Percentiles rank a stretch among this genome's conserved stretches.
These are phyloP conservation scores for Coturnix japonica DNA, from an alignment of 2,113 vertebrate genomes.

Conservation along the genomic window DNA sequence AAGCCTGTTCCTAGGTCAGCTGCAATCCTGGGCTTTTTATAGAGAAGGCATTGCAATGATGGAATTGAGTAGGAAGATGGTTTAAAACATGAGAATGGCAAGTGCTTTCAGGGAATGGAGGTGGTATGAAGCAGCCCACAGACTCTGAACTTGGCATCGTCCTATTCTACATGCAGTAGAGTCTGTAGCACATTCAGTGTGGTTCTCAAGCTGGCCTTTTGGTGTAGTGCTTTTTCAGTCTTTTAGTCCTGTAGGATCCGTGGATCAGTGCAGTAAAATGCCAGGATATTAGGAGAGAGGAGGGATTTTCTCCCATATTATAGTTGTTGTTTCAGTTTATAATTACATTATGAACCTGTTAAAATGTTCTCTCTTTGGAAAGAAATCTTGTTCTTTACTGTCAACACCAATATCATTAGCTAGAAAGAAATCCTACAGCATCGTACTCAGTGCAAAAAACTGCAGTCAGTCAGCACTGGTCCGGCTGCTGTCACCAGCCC, in stretches of 20 bases:
- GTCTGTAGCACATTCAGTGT: background rate
- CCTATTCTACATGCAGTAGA: background rate
- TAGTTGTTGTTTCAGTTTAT: background rate
- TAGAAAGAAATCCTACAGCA: background rate
- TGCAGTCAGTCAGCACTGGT: background rate
- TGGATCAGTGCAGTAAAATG: background rate
- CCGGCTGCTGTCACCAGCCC: background rate
- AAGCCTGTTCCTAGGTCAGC: background rate
- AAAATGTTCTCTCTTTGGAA: background rate
- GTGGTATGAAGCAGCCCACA: background rate
- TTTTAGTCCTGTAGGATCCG: background rate
- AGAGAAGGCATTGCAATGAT: background rate
- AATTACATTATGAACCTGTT: background rate
- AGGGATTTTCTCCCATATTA: background rate
- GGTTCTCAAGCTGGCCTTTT: background rate
- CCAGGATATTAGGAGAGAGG: background rate
- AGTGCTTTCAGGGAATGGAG: background rate
- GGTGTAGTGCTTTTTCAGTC: background rate
- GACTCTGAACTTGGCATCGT: background rate
- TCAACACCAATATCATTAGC: background rate
- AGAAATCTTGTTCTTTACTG: background rate
- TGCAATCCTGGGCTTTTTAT: background rate
- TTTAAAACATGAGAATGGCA: background rate
- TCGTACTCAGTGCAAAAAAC: background rate
- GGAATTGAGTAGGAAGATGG: background rate